Percentiles rank a stretch among this genome's conserved stretches.
Evolutionary conservation across 1,140 invertebrate species (phyloP).

Genomic region (Drosophila tsacasi): DNA sequence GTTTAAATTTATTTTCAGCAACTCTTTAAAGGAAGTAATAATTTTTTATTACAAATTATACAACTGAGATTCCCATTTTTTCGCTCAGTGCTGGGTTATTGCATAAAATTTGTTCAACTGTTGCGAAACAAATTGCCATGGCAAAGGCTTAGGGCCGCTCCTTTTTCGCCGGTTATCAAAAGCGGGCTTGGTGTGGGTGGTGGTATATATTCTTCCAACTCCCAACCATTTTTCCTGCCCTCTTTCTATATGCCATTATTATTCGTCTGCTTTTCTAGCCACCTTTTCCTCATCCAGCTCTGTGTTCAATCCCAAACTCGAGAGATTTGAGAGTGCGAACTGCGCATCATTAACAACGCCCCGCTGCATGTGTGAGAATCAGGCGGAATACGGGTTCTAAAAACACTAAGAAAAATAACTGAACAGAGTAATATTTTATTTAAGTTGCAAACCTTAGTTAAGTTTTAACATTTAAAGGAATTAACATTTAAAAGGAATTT

Average conservation of each 20-base stretch:
- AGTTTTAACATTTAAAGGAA: neutral
- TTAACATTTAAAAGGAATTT: no score
- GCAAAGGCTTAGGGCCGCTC: slow-evolving; percentile 58
- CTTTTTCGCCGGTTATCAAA: slow-evolving; percentile 25
- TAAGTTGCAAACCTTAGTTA: neutral
- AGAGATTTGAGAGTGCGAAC: slow-evolving; percentile 50
- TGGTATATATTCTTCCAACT: neutral
- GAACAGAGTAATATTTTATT: neutral
- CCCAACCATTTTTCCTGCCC: neutral
- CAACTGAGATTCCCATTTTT: neutral
- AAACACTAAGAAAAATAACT: slow-evolving; percentile 8
- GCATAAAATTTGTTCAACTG: slow-evolving; percentile 74
- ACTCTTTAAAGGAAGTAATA: no score
- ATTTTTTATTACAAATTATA: neutral
- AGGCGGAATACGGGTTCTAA: slow-evolving; percentile 1
- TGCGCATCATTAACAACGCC: slow-evolving; percentile 58
- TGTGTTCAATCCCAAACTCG: slow-evolving; percentile 38
- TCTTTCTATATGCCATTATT: slow-evolving; percentile 12
- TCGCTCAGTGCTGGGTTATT: slow-evolving; percentile 29
- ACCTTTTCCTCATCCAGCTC: slow-evolving; percentile 1
- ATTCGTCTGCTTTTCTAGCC: slow-evolving; percentile 12
- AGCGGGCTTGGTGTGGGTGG: neutral
- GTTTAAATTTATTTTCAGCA: neutral
- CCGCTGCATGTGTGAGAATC: slow-evolving; percentile 28
- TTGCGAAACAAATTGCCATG: slow-evolving; percentile 78